Conservation (phyloP, 2,888 invertebrate species). For the Idaea dimidiata region DNA sequence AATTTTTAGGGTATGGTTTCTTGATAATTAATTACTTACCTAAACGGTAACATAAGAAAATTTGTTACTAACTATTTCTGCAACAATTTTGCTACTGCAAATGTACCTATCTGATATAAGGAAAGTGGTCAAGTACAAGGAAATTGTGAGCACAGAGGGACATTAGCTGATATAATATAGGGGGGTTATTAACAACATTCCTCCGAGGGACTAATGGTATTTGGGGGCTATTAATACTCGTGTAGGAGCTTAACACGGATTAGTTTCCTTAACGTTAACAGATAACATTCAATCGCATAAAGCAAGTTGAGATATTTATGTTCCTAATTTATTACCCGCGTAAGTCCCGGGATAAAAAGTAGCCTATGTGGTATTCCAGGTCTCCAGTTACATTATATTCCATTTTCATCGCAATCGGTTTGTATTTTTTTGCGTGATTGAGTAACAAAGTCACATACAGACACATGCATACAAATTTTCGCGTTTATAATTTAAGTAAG, state of each 20-base stretch:
- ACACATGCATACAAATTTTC: too few relatives aligned
- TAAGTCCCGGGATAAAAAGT: too few relatives aligned
- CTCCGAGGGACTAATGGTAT: constrained; percentile 24
- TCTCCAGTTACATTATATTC: too few relatives aligned
- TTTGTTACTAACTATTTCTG: constrained; percentile 12
- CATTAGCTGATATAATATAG: constrained; percentile 61
- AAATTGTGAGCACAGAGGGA: constrained; percentile 67
- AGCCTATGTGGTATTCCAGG: too few relatives aligned
- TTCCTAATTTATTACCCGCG: background rate
- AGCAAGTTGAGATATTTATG: background rate
- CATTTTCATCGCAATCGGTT: too few relatives aligned
- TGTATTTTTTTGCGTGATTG: too few relatives aligned
- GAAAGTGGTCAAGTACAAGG: constrained; percentile 56
- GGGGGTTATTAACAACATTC: constrained; percentile 36
- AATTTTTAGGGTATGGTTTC: too few relatives aligned
- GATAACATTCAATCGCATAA: background rate
- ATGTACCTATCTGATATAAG: constrained; percentile 44
- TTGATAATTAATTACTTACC: background rate
- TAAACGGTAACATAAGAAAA: constrained; percentile 21
- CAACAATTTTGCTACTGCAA: constrained; percentile 49
- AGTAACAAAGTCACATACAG: too few relatives aligned
- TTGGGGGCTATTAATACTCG: constrained; percentile 8
- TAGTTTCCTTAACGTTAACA: background rate
- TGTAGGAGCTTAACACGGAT: background rate
- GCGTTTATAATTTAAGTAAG: too few relatives aligned